A percentile compares a stretch with the other conserved stretches of the same genome.
Conservation (phyloP, 1,140 invertebrate genomes). For the Paraescarpia echinospica region DNA sequence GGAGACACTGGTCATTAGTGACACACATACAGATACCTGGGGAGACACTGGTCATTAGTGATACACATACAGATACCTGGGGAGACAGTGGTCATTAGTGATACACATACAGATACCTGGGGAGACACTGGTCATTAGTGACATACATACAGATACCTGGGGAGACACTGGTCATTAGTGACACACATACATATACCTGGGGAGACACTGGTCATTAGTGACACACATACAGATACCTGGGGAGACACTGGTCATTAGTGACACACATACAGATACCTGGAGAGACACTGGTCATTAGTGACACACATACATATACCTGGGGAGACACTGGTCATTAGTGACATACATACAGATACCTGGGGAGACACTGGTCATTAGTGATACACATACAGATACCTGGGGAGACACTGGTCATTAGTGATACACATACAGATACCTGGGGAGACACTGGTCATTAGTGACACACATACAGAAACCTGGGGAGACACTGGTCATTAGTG, state of each 20-base stretch:
- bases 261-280: background rate
- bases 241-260: constrained; percentile 25
- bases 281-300: background rate
- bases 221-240: constrained; percentile 82
- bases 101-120: background rate
- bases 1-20: constrained; percentile 92
- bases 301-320: background rate
- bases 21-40: constrained; percentile 82
- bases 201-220: background rate
- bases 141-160: background rate
- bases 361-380: background rate
- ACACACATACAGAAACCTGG: background rate
- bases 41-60: background rate
- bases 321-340: constrained; percentile 92
- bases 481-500: constrained; percentile 92
- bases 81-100: constrained; percentile 25
- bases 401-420: constrained; percentile 25
- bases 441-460: background rate
- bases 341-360: constrained; percentile 82
- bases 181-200: constrained; percentile 82
- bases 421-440: background rate
- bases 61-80: constrained; percentile 82
- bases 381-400: constrained; percentile 82
- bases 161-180: constrained; percentile 92
- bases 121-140: background rate